Evolutionary conservation across 2,888 invertebrate genomes (phyloP), one percentile per base, ranked within the genome.

Genomic region (Strigamia maritima): DNA sequence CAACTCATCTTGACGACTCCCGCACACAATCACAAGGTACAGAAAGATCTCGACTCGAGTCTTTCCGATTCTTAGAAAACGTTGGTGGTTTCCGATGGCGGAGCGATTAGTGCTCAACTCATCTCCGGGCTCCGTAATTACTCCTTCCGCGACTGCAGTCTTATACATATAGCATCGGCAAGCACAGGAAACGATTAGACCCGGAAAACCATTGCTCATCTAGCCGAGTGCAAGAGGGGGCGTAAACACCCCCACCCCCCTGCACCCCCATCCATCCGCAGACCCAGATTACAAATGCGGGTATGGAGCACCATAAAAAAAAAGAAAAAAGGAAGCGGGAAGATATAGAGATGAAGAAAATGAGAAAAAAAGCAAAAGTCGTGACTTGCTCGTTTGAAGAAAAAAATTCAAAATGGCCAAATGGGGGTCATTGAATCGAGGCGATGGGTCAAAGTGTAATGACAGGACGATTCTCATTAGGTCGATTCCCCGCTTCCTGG

Each of bases 121-220:
- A 49, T 49, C 49, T 49, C 49, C 49, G 49, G 14, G 14, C 49
- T 49, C 49, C 49, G 49, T 49, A 49, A 49, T 49, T 49, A 49
- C 31, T 31, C 31, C 31, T 31, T 31, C 31, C 31, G 31, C 49
- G 49, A 49, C 49, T n/a, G 49, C 49, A 49, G 49, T n/a, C 49
- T 31, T 31, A n/a, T n/a, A 31, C 31, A 31, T 49, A 10, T 49
- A 49, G 49, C 49, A 10, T n/a, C 31, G 49, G 14, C n/a, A 14
- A n/a, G 49, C 49, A 49, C 49, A 49, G 49, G 49, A 49, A 49
- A n/a, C 49, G 49, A 49, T 49, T 49, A 49, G 16, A 49, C 49
- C 49, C 49, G 49, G 49, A 49, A 49, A 49, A n/a, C 49, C 49
- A 49, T 49, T 49, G 49, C 49, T 49, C 49, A 49, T 49, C 49